Evolutionary conservation across 2,888 invertebrate genomes (phyloP), one percentile per base, ranked within the genome.

Genomic region (Carcina quercana): DNA sequence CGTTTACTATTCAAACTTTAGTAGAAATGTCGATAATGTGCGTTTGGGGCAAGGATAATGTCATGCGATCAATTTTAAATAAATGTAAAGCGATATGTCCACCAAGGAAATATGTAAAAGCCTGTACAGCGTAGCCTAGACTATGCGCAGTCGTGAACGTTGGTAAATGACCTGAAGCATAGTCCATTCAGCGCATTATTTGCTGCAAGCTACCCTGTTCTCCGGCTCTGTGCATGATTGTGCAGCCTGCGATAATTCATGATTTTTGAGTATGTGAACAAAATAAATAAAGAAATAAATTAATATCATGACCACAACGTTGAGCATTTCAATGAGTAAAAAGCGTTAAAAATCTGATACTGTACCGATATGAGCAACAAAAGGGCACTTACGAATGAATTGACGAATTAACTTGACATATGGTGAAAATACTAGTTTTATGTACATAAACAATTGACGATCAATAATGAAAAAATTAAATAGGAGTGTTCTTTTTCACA

Each of bases 261-360:
- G 26, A 34, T 25, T 31, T 27, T 30, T 28, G 34, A 41, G 30
- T 33, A 39, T 34, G 31, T 25, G 21, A 26, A 26, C 21, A 39
- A 61, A 73, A 66, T 67, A 68, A 68, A 59, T 60, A 62, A 53
- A 58, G 53, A 61, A 66, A 68, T 72, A 71, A 72, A 68, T 70
- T 61, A 80, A 78, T 78, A 78, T 78, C 76, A 78, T 72, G 74
- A 74, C 62, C 64, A 68, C 60, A 71, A 67, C 61, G 71, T 79
- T 83, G 82, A 83, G 82, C 82, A 83, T 82, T 80, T 60, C 57
- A 66, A 73, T 79, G 79, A 82, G 80, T 82, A 79, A 79, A 59
- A 68, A 64, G 56, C 59, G 50, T 59, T 54, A 57, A 62, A 67
- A 57, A 49, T 43, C 53, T 41, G 58, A 68, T 57, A 59, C 47